These are phyloP conservation scores for Bembecia ichneumoniformis DNA, from an alignment of 2,888 invertebrate genomes.

Conservation along the genomic window DNA sequence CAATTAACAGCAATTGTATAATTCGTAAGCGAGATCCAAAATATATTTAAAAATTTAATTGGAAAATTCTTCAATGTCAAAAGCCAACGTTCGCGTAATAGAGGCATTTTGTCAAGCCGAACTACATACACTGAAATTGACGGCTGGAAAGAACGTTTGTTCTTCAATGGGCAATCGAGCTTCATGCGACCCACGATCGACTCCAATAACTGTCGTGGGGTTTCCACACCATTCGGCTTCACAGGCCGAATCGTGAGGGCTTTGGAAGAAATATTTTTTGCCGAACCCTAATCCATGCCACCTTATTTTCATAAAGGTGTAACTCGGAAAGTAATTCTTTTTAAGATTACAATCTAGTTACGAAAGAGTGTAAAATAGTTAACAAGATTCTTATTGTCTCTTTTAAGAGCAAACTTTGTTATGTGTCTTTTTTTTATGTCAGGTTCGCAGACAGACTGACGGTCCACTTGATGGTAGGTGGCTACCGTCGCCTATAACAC, in stretches of 20 bases:
- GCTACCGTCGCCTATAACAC: no score
- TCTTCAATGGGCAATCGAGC: constrained; percentile 20
- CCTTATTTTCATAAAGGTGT: no score
- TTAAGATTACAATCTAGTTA: no score
- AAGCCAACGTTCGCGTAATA: neutral
- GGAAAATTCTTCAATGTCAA: neutral
- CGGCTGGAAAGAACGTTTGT: neutral
- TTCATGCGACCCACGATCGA: constrained; percentile 27
- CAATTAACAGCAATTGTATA: no score
- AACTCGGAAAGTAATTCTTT: no score
- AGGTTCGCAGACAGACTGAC: no score
- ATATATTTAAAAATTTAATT: neutral
- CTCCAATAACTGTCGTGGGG: constrained; percentile 37
- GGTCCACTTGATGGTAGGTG: no score
- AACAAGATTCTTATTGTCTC: no score
- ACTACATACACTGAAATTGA: neutral
- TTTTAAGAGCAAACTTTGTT: no score
- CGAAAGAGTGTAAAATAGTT: no score
- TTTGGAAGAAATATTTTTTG: neutral
- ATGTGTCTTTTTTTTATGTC: no score
- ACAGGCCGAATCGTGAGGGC: neutral
- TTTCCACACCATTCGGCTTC: constrained; percentile 30
- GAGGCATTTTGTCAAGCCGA: neutral
- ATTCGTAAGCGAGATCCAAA: no score
- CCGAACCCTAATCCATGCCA: neutral